Base-by-base conservation (phyloP, 2,113 vertebrate species). In the Arothron firmamentum region DNA sequence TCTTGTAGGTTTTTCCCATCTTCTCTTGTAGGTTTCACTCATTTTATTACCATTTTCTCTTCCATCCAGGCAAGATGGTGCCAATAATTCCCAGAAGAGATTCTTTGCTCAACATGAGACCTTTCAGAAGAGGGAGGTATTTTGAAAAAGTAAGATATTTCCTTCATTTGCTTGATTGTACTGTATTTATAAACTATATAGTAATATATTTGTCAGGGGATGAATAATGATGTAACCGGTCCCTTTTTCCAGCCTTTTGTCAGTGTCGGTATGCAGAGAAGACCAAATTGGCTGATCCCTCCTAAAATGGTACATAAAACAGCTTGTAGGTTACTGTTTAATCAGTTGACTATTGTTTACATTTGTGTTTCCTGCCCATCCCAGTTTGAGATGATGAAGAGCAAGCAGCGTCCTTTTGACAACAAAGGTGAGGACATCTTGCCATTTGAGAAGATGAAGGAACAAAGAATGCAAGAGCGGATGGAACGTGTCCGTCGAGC, bases 381-480 rank as follows among this genome's bases (percentile, higher is more conserved):
- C 11, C 25, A 91, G 90, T 74, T 91, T 10, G 87, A 89, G 47
- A 84, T 89, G 85, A 85, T 93, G 82, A 96, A 88, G 87, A 92
- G 87, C 72, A 94, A 92, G 85, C 93, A 86, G 58, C 91, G 90
- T 60, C 81, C 90, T 77, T 92, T 93, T 72, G 68, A 73, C 64
- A 91, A 91, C 71, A 95, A 93, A 78, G 92, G 88, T 52, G 91
- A 90, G 58, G 89, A 94, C 79, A 95, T 98, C 81, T 82, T 99
- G 58, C 94, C 97, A 56, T 99, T 98, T 90, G 94, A 97, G 83
- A 96, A 97, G 86, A 96, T 99, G 90, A 99, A 98, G 89, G 94
- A 97, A 70, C 96, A 97, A 70, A 91, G 92, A 49, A 89, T 94
- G 89, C 90, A 92, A 62, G 95, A 97, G 76, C 93, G 95, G 53